Evolutionary conservation across 2,797 vertebrate genomes (phyloP), one percentile per base, ranked within the genome.

Genomic region (Otus scops): DNA sequence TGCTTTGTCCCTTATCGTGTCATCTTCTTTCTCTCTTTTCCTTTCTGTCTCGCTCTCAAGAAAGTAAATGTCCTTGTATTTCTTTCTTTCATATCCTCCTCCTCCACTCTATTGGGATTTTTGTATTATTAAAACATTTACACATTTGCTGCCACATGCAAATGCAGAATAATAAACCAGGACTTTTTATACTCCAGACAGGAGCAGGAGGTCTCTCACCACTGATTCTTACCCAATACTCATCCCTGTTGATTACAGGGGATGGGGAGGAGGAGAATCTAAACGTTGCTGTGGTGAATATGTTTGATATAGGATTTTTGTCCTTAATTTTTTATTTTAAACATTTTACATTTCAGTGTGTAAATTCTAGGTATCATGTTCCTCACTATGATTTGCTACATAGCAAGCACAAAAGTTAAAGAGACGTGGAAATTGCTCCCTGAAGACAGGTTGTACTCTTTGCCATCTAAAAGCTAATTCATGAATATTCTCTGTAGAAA

Each of bases 31-130:
- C 65, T 96, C 88, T 89, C 92, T 96, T 90, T 76, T 89, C 73
- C 80, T 61, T 93, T 97, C 97, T 96, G 0, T 96, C 94, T 92
- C 59, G 60, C 85, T 96, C 76, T 87, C 83, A 94, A 92, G 94
- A 94, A 96, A 94, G 94, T 96, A 95, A 94, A 95, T 81, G 92
- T 86, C 95, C 95, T 96, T 97, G 93, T 96, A 94, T 97, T 96
- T 95, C 95, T 94, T 96, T 95, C 82, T 95, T 97, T 95, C 97
- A 95, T 93, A 94, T 91, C 89, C 89, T 96, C 92, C 84, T 89
- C 75, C 88, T 93, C 43, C 85, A 85, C 90, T 94, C 97, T 96
- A 73, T 61, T 88, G 96, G 96, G 97, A 97, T 96, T 97, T 95
- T 96, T 89, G 70, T 96, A 95, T 96, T 92, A 90, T 89, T 96